Percentiles rank a stretch among this genome's conserved stretches.
Conservation (phyloP, 2,888 invertebrate species). For the Pseudanteris insignis region DNA sequence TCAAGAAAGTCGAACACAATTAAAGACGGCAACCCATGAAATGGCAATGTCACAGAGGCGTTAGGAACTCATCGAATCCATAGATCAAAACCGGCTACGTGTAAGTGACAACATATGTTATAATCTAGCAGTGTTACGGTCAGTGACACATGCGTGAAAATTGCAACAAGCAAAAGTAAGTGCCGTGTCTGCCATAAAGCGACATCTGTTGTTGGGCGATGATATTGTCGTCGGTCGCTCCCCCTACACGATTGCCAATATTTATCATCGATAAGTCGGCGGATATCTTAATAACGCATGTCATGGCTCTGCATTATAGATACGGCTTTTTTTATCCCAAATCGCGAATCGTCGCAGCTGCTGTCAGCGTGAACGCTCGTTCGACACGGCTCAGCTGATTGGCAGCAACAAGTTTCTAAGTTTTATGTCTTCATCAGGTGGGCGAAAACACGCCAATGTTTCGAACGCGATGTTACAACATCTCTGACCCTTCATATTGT, state of each 20-base stretch:
- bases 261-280: slow-evolving; percentile 26
- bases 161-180: slow-evolving; percentile 40
- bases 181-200: slow-evolving; percentile 43
- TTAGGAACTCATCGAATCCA: too few relatives aligned
- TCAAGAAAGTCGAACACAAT: too few relatives aligned
- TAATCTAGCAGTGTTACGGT: slow-evolving; percentile 45
- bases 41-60: too few relatives aligned
- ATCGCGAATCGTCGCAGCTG: slow-evolving; percentile 20
- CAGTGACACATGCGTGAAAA: slow-evolving; percentile 58
- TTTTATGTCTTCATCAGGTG: too few relatives aligned
- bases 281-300: slow-evolving; percentile 22
- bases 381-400: too few relatives aligned
- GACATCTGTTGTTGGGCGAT: slow-evolving; percentile 52
- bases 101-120: too few relatives aligned
- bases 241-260: slow-evolving; percentile 19
- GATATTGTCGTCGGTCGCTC: slow-evolving; percentile 11
- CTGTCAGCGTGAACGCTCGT: slow-evolving; percentile 12
- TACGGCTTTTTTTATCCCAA: slow-evolving; percentile 20
- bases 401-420: too few relatives aligned
- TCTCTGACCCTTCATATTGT: too few relatives aligned
- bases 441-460: too few relatives aligned
- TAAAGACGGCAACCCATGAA: too few relatives aligned
- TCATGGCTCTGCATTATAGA: slow-evolving; percentile 21
- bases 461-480: too few relatives aligned
- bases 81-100: too few relatives aligned